A percentile compares a stretch with the other conserved stretches of the same genome.
phyloP scores from a whole-genome alignment of 2,113 vertebrate species.

The Pterophyllum scalare region DNA sequence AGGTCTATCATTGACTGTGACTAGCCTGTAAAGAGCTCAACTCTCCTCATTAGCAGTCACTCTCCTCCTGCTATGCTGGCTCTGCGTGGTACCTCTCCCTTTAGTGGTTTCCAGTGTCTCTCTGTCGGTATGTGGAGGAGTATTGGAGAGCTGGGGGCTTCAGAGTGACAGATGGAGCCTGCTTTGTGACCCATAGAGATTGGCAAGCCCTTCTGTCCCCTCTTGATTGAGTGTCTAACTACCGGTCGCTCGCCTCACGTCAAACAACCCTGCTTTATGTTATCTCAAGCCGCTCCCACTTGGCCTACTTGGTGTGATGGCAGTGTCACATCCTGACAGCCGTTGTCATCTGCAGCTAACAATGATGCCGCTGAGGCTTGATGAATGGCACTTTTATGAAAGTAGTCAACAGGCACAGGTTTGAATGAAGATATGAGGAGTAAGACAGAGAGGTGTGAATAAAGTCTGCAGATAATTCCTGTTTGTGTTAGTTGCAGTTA shows the following conservation, averaged over 20 bases:
- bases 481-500: not conserved
- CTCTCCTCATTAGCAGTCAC: conserved; percentile 70
- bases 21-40: conserved; percentile 51
- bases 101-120: conserved; percentile 63
- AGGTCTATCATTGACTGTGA: conserved; percentile 53
- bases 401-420: conserved; percentile 51
- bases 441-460: conserved; percentile 11
- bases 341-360: conserved; percentile 71
- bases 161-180: conserved; percentile 75
- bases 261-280: conserved; percentile 71
- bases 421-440: conserved; percentile 52
- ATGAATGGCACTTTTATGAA: conserved; percentile 72
- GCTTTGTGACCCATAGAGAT: conserved; percentile 73
- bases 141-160: conserved; percentile 48
- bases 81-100: conserved; percentile 50
- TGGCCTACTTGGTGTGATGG: conserved; percentile 67
- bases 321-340: conserved; percentile 74
- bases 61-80: conserved; percentile 63
- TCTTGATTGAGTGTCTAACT: conserved; percentile 78
- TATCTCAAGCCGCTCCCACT: conserved; percentile 72
- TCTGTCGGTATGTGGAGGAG: conserved; percentile 54
- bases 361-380: conserved; percentile 57
- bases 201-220: conserved; percentile 73
- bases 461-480: conserved; percentile 14
- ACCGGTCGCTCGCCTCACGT: conserved; percentile 70